These are phyloP conservation scores for Melierax canorus DNA, from an alignment of 2,113 vertebrate genomes.

Conservation along the genomic window DNA sequence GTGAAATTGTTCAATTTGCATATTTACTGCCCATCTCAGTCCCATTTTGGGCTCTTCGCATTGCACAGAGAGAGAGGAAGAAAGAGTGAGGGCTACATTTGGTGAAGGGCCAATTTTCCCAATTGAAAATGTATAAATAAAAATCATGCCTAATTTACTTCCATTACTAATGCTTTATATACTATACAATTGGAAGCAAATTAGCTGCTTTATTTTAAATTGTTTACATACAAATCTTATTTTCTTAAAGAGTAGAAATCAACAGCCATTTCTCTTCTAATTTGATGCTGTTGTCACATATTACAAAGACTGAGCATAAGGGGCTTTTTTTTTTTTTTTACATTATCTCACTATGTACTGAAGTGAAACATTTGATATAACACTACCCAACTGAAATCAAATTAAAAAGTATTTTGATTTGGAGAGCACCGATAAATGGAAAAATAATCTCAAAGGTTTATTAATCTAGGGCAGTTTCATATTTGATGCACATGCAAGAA, in stretches of 20 bases:
- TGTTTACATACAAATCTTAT: constrained; percentile 66
- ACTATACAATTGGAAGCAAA: constrained; percentile 38
- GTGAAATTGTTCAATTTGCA: background rate
- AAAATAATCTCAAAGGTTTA: constrained; percentile 56
- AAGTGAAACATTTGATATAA: constrained; percentile 62
- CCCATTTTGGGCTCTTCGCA: background rate
- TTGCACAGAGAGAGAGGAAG: background rate
- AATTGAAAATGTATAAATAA: constrained; percentile 25
- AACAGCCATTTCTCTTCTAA: constrained; percentile 50
- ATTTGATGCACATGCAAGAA: constrained; percentile 45
- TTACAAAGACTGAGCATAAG: constrained; percentile 47
- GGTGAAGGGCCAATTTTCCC: constrained; percentile 19
- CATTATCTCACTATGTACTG: constrained; percentile 42
- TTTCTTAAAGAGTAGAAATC: constrained; percentile 65
- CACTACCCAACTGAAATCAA: constrained; percentile 45
- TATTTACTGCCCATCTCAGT: background rate
- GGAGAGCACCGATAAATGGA: constrained; percentile 57
- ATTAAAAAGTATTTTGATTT: constrained; percentile 64
- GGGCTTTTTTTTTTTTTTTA: background rate
- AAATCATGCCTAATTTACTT: constrained; percentile 33
- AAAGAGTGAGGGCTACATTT: background rate
- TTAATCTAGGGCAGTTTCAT: constrained; percentile 50
- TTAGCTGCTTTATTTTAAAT: constrained; percentile 67
- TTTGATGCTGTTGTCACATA: constrained; percentile 55
- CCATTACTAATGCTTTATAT: constrained; percentile 35